A percentile compares a stretch with the other conserved stretches of the same genome.
phyloP scores from a whole-genome alignment of 2,797 vertebrate species.

The Gila robusta region DNA sequence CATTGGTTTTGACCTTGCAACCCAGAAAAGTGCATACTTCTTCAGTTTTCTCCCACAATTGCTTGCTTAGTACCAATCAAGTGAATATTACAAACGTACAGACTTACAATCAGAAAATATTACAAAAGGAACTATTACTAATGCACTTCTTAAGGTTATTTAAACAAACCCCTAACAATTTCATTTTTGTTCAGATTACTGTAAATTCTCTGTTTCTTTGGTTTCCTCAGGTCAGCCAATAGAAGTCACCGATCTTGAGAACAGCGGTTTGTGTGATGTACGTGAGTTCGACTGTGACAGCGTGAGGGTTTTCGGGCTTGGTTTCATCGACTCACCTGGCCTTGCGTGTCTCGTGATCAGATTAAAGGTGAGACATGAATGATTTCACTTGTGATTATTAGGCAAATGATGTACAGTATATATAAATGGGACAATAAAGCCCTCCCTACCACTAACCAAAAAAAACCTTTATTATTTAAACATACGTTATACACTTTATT shows the following conservation, averaged over 20 bases:
- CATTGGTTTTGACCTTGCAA: conserved; percentile 1
- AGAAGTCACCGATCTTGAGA: conserved; percentile 78
- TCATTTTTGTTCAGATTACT: not conserved
- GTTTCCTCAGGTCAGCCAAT: conserved; percentile 72
- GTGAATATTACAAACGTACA: no score
- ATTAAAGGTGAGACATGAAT: conserved; percentile 73
- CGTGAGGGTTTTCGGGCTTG: conserved; percentile 70
- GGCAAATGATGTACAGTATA: no score
- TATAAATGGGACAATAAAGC: no score
- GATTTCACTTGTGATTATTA: not conserved
- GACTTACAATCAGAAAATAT: no score
- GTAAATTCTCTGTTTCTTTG: not conserved
- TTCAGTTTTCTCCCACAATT: not conserved
- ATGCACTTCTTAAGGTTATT: not conserved
- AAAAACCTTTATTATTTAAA: no score
- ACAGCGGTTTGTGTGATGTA: conserved; percentile 76
- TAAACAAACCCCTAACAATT: not conserved
- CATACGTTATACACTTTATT: no score
- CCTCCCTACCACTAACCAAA: no score
- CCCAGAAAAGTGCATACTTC: not conserved
- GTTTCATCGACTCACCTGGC: conserved; percentile 73
- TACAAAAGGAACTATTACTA: not conserved
- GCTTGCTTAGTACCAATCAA: not conserved
- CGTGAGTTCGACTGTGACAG: conserved; percentile 69
- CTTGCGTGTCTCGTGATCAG: conserved; percentile 79